Evolutionary conservation across 2,797 vertebrate genomes (phyloP).

Genomic region (Arrhamphus sclerolepis): DNA sequence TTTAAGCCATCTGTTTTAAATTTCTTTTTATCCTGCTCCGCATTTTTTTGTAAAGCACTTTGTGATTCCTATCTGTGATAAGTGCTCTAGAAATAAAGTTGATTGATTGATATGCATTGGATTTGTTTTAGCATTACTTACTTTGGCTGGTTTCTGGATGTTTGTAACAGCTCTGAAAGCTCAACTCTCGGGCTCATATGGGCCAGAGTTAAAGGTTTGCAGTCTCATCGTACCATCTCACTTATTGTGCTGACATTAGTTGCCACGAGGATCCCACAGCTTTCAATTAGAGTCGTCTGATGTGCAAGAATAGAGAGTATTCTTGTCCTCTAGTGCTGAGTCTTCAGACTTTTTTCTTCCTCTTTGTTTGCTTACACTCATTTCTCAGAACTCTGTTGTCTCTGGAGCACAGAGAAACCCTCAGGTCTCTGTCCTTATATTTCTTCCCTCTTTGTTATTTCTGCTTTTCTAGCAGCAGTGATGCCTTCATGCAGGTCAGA

Average conservation of each 20-base stretch:
- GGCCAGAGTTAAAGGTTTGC: slow-evolving; percentile 11
- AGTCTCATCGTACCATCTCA: slow-evolving; percentile 9
- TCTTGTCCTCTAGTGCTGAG: slow-evolving; percentile 21
- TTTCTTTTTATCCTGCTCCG: too few relatives aligned
- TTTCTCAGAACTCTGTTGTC: slow-evolving; percentile 36
- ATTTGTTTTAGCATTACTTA: slow-evolving; percentile 5
- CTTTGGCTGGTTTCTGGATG: background rate
- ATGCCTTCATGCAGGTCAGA: slow-evolving; percentile 21
- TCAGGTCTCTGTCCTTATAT: slow-evolving; percentile 3
- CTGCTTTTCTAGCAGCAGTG: slow-evolving; percentile 36
- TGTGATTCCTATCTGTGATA: too few relatives aligned
- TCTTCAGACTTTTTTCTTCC: slow-evolving; percentile 9
- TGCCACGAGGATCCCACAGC: slow-evolving; percentile 9
- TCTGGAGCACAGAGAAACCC: slow-evolving; percentile 22
- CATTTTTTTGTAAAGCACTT: too few relatives aligned
- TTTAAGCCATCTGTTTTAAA: too few relatives aligned
- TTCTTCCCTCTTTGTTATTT: slow-evolving; percentile 40
- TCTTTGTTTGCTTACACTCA: slow-evolving; percentile 45
- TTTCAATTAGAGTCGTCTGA: slow-evolving; percentile 37
- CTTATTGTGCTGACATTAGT: background rate
- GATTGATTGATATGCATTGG: too few relatives aligned
- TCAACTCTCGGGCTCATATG: slow-evolving; percentile 4
- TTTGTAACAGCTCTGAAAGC: background rate
- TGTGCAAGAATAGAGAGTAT: slow-evolving; percentile 23
- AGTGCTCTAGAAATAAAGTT: too few relatives aligned